A percentile compares a stretch with the other conserved stretches of the same genome.
Conservation (phyloP, 1,140 invertebrate genomes). For the Nasonia giraulti region DNA sequence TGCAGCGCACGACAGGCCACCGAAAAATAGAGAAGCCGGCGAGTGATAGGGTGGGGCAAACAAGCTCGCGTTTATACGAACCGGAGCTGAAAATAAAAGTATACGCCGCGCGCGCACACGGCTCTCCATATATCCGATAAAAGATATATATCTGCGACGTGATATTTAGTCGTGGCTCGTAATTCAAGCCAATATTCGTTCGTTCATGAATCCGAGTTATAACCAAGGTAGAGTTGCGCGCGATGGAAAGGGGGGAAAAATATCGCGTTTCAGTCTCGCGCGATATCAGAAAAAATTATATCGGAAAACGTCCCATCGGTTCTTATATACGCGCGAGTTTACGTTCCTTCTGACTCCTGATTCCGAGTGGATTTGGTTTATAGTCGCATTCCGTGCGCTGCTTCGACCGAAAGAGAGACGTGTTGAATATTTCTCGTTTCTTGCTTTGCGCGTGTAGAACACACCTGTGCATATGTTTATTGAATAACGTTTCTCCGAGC, state of each 20-base stretch:
- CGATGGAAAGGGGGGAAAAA: neutral
- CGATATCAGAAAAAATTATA: constrained; percentile 21
- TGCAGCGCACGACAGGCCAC: neutral
- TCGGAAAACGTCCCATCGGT: constrained; percentile 35
- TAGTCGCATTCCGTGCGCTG: neutral
- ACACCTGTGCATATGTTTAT: no score
- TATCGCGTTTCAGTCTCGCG: neutral
- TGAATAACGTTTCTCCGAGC: no score
- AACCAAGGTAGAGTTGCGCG: neutral
- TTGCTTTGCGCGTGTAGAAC: no score
- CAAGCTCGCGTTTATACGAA: constrained; percentile 9
- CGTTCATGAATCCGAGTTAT: constrained; percentile 38
- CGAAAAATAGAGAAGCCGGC: constrained; percentile 2
- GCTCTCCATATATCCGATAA: neutral
- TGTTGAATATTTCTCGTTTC: no score
- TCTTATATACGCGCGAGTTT: constrained; percentile 29
- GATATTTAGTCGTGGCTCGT: constrained; percentile 43
- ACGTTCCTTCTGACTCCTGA: neutral
- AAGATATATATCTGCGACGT: constrained; percentile 17
- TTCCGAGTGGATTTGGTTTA: constrained; percentile 10
- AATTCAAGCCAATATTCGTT: constrained; percentile 46
- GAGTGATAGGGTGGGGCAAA: neutral
- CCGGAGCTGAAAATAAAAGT: neutral
- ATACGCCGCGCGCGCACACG: neutral
- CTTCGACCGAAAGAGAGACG: no score